phyloP scores from a whole-genome alignment of 2,888 invertebrate species.

The Metalampra italica region DNA sequence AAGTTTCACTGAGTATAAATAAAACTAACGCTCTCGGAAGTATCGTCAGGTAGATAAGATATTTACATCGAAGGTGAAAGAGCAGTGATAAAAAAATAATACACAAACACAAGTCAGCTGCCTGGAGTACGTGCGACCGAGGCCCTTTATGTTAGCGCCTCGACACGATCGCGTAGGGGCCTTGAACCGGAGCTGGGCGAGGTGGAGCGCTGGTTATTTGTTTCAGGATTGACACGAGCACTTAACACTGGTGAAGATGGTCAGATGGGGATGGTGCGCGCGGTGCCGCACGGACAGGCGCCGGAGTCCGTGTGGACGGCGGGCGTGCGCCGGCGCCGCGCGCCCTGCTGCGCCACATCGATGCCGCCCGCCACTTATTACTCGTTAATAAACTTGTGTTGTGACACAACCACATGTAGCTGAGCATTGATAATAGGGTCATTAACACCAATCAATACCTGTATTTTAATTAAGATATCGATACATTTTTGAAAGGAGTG shows the following conservation, averaged over 20 bases:
- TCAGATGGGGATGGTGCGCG: slow-evolving; percentile 13
- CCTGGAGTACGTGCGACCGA: slow-evolving; percentile 50
- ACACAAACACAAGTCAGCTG: slow-evolving; percentile 48
- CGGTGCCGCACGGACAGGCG: slow-evolving; percentile 29
- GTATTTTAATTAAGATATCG: not conserved
- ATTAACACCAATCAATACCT: slow-evolving; percentile 34
- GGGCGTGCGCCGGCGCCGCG: slow-evolving; percentile 38
- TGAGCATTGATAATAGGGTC: slow-evolving; percentile 36
- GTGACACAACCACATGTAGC: slow-evolving; percentile 16
- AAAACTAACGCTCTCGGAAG: slow-evolving; percentile 38
- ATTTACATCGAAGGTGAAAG: slow-evolving; percentile 59
- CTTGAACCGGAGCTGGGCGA: slow-evolving; percentile 46
- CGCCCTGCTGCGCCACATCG: slow-evolving; percentile 32
- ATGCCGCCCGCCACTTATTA: slow-evolving; percentile 30
- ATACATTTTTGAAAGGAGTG: not conserved
- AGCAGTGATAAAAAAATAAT: slow-evolving; percentile 58
- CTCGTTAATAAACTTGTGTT: slow-evolving; percentile 46
- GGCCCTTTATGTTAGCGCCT: slow-evolving; percentile 60
- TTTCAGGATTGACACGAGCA: slow-evolving; percentile 48
- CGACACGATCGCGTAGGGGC: slow-evolving; percentile 53
- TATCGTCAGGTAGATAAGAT: slow-evolving; percentile 54
- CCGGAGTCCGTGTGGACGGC: slow-evolving; percentile 49
- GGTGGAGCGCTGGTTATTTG: slow-evolving; percentile 20
- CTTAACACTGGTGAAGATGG: slow-evolving; percentile 26
- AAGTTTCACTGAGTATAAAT: slow-evolving; percentile 23